These are phyloP conservation scores for Bombus waltoni DNA, from an alignment of 1,140 invertebrate species.

Conservation along the genomic window DNA sequence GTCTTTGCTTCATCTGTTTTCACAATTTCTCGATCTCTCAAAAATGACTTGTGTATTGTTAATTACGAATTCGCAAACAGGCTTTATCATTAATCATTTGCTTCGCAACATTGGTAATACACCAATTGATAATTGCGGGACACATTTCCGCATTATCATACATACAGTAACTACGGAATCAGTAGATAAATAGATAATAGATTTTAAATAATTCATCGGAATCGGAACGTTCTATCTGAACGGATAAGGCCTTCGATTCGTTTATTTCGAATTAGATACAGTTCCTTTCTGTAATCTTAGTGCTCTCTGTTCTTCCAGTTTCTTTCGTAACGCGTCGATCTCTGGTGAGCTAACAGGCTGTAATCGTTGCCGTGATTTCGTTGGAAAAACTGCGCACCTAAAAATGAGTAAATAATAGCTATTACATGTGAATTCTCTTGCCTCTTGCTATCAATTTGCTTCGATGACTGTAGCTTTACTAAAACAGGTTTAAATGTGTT, in stretches of 20 bases:
- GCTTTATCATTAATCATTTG: not conserved
- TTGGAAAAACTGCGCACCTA: not conserved
- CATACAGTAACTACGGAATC: not conserved
- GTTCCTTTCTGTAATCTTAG: not conserved
- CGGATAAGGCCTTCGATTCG: accelerated
- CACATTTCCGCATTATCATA: not conserved
- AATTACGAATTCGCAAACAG: not conserved
- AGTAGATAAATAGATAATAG: not conserved
- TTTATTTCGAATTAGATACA: not conserved
- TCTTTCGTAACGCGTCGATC: constrained; percentile 3
- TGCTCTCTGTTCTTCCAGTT: constrained; percentile 12
- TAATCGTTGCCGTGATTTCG: not conserved
- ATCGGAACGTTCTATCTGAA: too few species aligned
- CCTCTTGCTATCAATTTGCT: too few species aligned
- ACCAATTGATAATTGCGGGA: not conserved
- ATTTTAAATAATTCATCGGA: too few species aligned
- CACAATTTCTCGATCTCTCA: accelerated
- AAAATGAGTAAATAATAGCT: not conserved
- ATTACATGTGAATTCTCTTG: not conserved
- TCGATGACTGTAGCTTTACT: not conserved
- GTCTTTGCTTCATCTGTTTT: not conserved
- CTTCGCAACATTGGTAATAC: not conserved
- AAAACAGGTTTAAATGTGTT: not conserved
- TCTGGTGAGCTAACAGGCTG: not conserved
- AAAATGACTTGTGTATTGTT: not conserved